Conservation (phyloP, 2,888 invertebrate species). For the Leuctra nigra region DNA sequence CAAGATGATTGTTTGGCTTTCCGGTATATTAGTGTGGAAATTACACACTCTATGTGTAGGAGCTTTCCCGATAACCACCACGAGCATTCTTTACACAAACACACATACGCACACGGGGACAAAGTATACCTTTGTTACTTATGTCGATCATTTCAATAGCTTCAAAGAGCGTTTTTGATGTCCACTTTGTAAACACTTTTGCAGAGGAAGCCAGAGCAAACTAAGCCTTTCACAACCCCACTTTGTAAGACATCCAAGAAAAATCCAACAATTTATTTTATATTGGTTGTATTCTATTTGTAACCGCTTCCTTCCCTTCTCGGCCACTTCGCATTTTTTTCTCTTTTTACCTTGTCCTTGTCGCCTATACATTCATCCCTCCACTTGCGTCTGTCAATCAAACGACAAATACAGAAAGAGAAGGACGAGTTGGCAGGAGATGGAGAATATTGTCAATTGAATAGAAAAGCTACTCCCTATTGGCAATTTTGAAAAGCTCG, state of each 20-base stretch:
- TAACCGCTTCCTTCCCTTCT: background rate
- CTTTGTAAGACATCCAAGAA: background rate
- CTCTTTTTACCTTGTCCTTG: background rate
- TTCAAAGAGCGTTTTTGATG: too few species aligned
- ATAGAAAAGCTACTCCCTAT: constrained; percentile 5
- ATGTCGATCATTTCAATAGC: too few species aligned
- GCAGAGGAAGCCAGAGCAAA: background rate
- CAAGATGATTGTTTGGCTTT: background rate
- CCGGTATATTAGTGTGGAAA: background rate
- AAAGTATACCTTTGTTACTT: too few species aligned
- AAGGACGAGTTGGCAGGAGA: background rate
- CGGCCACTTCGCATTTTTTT: background rate
- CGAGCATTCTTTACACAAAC: too few species aligned
- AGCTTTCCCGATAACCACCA: too few species aligned
- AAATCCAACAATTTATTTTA: background rate
- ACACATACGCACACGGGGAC: too few species aligned
- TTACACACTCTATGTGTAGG: too few species aligned
- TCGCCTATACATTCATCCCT: background rate
- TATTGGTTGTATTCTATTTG: background rate
- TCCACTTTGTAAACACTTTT: background rate
- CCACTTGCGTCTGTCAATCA: constrained; percentile 11
- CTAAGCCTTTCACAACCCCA: too few species aligned
- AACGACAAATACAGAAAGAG: background rate
- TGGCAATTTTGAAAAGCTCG: constrained; percentile 10
- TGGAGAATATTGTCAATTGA: constrained; percentile 9